Conservation (phyloP, 2,888 invertebrate genomes). For the Drosophila tanythrix region DNA sequence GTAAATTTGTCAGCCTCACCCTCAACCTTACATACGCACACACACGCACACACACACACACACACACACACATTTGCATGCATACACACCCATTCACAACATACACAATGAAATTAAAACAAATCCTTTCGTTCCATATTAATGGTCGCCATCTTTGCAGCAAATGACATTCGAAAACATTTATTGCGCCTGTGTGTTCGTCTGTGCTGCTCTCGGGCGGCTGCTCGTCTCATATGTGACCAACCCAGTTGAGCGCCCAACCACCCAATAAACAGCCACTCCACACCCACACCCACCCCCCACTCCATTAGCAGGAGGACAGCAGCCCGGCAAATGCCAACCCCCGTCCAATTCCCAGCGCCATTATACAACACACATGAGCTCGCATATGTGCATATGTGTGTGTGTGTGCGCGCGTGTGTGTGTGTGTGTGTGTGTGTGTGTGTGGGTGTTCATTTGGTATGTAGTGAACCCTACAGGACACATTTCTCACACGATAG, state of each 20-base stretch:
- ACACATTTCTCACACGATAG: constrained; percentile 74
- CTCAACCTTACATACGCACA: not conserved
- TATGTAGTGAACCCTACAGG: constrained; percentile 80
- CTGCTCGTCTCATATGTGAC: constrained; percentile 56
- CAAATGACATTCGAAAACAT: constrained; percentile 82
- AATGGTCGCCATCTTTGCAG: constrained; percentile 81
- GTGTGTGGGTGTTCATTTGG: constrained; percentile 72
- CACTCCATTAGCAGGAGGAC: constrained; percentile 46
- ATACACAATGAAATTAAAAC: constrained; percentile 75
- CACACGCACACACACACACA: not conserved
- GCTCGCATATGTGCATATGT: constrained; percentile 5
- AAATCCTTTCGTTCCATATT: constrained; percentile 82
- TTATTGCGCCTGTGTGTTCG: constrained; percentile 65
- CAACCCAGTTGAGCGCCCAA: constrained; percentile 52
- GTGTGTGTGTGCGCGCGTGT: not conserved
- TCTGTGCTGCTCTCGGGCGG: constrained; percentile 33
- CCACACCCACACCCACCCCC: constrained; percentile 30
- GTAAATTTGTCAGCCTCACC: constrained; percentile 40
- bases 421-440: constrained; percentile 15
- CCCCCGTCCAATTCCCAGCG: constrained; percentile 59
- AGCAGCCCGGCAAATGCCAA: constrained; percentile 50
- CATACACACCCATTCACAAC: constrained; percentile 28
- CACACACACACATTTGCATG: not conserved
- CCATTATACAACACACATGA: constrained; percentile 61
- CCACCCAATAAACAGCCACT: constrained; percentile 19